phyloP scores from a whole-genome alignment of 2,888 invertebrate genomes.

The Drosophila paracracens region DNA sequence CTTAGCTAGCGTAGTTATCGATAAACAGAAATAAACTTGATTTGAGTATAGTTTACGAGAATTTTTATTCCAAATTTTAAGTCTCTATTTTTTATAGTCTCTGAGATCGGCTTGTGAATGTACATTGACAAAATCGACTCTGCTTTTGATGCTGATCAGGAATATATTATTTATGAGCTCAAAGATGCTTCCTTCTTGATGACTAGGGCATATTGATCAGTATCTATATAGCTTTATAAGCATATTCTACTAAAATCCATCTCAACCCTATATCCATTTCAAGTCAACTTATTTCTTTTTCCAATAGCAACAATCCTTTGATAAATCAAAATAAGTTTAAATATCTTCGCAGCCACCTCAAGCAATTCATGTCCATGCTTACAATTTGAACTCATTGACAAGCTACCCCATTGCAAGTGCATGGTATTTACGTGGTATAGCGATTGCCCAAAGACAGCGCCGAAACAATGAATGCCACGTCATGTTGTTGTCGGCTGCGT shows the following conservation, averaged over 20 bases:
- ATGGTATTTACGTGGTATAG: slow-evolving; percentile 2
- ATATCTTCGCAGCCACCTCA: background rate
- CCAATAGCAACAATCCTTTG: background rate
- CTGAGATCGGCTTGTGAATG: too few species aligned
- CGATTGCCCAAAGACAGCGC: slow-evolving; percentile 29
- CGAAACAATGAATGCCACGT: slow-evolving; percentile 46
- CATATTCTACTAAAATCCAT: background rate
- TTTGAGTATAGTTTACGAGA: too few species aligned
- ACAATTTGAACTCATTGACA: background rate
- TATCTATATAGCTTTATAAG: background rate
- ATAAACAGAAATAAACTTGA: too few species aligned
- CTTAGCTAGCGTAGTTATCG: too few species aligned
- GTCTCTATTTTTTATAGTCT: too few species aligned
- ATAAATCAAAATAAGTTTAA: background rate
- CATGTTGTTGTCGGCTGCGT: slow-evolving; percentile 56
- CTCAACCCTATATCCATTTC: background rate
- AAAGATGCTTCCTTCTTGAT: background rate
- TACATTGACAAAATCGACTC: too few species aligned
- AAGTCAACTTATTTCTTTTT: background rate
- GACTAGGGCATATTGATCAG: background rate
- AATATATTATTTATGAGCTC: too few species aligned
- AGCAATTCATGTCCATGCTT: too few species aligned
- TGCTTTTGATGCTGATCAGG: rapidly evolving
- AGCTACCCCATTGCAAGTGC: background rate
- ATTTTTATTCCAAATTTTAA: background rate